phyloP scores from a whole-genome alignment of 2,113 vertebrate genomes.

The Cinclus mexicanus region DNA sequence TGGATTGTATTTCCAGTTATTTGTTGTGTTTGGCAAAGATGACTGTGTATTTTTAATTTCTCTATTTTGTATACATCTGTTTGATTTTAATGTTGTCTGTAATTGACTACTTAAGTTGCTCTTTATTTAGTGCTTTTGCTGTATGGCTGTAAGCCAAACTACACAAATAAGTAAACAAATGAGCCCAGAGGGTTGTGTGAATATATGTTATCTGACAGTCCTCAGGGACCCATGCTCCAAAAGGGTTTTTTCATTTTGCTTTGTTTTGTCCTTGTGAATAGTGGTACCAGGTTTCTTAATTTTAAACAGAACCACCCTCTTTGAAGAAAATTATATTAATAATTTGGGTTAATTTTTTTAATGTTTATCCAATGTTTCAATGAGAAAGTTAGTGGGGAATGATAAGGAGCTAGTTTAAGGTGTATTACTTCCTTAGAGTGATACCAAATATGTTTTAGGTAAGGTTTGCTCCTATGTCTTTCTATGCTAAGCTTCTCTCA shows the following conservation, averaged over 20 bases:
- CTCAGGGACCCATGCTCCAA: background rate
- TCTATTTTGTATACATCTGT: conserved; percentile 3
- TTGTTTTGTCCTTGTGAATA: background rate
- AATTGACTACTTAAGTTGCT: background rate
- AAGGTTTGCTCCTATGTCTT: background rate
- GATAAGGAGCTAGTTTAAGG: background rate
- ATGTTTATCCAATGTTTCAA: background rate
- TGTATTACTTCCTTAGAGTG: background rate
- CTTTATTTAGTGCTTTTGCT: conserved; percentile 10
- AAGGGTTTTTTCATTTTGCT: background rate
- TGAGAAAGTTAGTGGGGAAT: background rate
- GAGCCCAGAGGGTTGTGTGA: background rate
- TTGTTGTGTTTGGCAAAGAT: conserved; percentile 11
- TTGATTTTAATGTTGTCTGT: conserved; percentile 15
- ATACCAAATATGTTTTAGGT: background rate
- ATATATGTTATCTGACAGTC: background rate
- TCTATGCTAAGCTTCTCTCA: background rate
- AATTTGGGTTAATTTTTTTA: background rate
- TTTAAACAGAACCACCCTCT: background rate
- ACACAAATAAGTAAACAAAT: conserved; percentile 11
- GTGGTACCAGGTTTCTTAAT: background rate
- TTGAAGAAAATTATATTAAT: background rate
- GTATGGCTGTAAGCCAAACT: background rate
- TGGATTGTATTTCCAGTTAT: background rate
- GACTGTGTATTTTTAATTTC: background rate